Evolutionary conservation across 2,888 invertebrate species (phyloP), one percentile per base, ranked within the genome.

Genomic region (Macroteleia sp.): DNA sequence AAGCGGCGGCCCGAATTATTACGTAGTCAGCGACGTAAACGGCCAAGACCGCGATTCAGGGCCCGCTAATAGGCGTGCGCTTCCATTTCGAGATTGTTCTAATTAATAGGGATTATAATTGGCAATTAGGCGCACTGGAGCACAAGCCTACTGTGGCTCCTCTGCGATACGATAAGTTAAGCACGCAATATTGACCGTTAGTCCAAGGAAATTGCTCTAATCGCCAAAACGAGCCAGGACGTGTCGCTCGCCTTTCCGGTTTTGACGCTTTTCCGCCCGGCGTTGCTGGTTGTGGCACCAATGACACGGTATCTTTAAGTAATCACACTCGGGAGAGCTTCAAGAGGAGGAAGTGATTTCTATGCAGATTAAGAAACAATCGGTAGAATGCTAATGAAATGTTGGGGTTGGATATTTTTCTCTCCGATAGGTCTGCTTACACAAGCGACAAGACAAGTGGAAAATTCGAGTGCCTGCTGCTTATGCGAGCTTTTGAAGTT

Each of bases 81-180:
- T 82, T 85, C 80, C 85, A 85, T 87, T 88, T 84, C 80, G 77
- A 83, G 81, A 87, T 88, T 86, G 86, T 86, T 85, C 83, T 88
- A 89, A 90, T 89, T 88, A 90, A 89, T 88, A 85, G 83, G 83
- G 85, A 88, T 89, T 87, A 87, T 89, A 89, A 89, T 89, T 89
- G 87, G 84, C 88, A 89, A 88, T 89, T 88, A 88, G 83, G 79
- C 81, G 81, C 82, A 75, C 50, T 59, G 42, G 39, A 76, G 79
- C 80, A 70, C 71, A 52, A 56, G 10, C 28, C 39, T 36, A 41
- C 46, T 28, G 42, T 39, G 61, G 44, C 41, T 34, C 36, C 28
- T 22, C 34, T 46, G 57, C 62, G 67, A 57, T 52, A 73, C 41
- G 70, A 70, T 62, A 77, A 67, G 71, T 67, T 73, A 66, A 73